phyloP scores from a whole-genome alignment of 2,888 invertebrate genomes.

The Trypoxylon attenuatum region DNA sequence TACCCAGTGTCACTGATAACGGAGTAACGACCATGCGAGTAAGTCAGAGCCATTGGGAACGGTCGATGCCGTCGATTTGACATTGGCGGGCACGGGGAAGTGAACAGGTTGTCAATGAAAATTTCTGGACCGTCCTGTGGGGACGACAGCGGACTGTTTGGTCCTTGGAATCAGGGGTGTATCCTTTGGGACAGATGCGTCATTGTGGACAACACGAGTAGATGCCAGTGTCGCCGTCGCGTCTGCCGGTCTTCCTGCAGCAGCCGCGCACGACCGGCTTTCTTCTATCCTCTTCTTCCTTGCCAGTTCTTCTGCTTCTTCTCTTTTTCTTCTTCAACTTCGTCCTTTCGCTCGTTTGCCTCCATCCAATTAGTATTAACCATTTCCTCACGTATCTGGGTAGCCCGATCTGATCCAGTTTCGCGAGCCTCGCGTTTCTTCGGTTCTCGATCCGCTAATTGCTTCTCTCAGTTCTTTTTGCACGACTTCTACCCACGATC shows the following conservation, averaged over 20 bases:
- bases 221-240: slow-evolving; percentile 52
- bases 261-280: slow-evolving; percentile 27
- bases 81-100: slow-evolving; percentile 35
- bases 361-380: slow-evolving; percentile 44
- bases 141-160: slow-evolving; percentile 46
- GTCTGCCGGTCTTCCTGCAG: slow-evolving; percentile 53
- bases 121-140: slow-evolving; percentile 52
- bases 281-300: slow-evolving; percentile 2
- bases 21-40: background rate
- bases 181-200: slow-evolving; percentile 74
- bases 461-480: background rate
- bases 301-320: background rate
- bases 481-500: background rate
- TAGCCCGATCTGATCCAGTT: slow-evolving; percentile 15
- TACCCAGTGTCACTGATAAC: too few species aligned
- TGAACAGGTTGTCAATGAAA: slow-evolving; percentile 60
- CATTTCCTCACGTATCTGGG: slow-evolving; percentile 37
- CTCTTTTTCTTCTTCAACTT: background rate
- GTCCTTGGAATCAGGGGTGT: slow-evolving; percentile 52
- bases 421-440: background rate
- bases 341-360: slow-evolving; percentile 19
- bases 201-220: slow-evolving; percentile 65
- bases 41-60: slow-evolving; percentile 5
- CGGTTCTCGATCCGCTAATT: background rate
- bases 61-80: slow-evolving; percentile 21